phyloP scores from a whole-genome alignment of 2,113 vertebrate genomes.

The Zosterops japonicus region DNA sequence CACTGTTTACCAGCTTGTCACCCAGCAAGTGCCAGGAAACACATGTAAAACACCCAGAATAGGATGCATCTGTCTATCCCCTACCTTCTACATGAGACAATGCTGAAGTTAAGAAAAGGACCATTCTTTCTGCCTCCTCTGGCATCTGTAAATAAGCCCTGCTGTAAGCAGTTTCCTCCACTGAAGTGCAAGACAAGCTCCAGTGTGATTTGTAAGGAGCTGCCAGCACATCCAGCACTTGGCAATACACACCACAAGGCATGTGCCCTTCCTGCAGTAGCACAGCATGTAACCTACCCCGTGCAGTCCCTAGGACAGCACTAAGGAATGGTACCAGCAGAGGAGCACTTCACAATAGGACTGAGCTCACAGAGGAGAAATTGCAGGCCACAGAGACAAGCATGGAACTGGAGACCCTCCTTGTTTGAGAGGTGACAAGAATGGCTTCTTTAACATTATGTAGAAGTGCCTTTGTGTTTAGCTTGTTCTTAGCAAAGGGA shows the following conservation, averaged over 20 bases:
- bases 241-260: neutral
- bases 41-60: neutral
- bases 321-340: neutral
- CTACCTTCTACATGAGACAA: neutral
- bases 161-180: neutral
- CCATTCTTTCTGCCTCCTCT: neutral
- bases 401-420: neutral
- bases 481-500: neutral
- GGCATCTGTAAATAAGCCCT: neutral
- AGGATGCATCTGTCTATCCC: neutral
- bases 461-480: neutral
- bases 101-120: neutral
- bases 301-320: neutral
- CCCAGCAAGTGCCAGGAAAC: neutral
- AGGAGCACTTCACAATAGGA: neutral
- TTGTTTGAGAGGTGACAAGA: neutral
- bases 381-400: neutral
- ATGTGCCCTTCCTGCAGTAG: neutral
- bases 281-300: neutral
- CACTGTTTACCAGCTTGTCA: neutral
- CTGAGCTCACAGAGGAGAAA: neutral
- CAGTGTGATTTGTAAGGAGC: neutral
- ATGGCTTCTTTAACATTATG: neutral
- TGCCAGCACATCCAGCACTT: neutral
- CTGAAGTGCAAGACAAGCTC: neutral